Evolutionary conservation across 2,888 invertebrate genomes (phyloP).

Genomic region (Scaptomyza reducta): DNA sequence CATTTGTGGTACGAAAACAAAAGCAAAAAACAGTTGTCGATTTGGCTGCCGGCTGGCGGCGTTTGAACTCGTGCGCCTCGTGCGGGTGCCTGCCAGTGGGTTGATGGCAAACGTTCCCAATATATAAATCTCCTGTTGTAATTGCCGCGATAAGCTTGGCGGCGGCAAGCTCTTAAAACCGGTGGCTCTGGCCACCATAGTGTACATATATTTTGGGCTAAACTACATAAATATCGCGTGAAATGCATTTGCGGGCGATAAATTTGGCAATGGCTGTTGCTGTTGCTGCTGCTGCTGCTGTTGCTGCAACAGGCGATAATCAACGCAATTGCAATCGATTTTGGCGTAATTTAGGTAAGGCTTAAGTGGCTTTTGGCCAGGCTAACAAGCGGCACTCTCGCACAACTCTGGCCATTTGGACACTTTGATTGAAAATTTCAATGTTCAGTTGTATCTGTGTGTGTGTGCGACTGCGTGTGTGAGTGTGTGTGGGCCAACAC

Average conservation of each 20-base stretch:
- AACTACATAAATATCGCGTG: conserved; percentile 79
- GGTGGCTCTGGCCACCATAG: conserved; percentile 59
- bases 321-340: conserved; percentile 80
- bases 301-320: conserved; percentile 69
- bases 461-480: conserved; percentile 8
- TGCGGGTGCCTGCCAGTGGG: conserved; percentile 58
- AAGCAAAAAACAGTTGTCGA: conserved; percentile 68
- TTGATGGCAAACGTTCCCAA: conserved; percentile 31
- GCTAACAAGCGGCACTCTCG: conserved; percentile 61
- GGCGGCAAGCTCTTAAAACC: conserved; percentile 69
- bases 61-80: conserved; percentile 73
- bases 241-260: conserved; percentile 77
- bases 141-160: conserved; percentile 71
- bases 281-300: conserved; percentile 9
- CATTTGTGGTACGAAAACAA: conserved; percentile 74
- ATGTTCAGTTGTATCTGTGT: conserved; percentile 1
- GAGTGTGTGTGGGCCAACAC: conserved; percentile 55
- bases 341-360: conserved; percentile 77
- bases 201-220: conserved; percentile 52
- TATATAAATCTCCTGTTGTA: conserved; percentile 77
- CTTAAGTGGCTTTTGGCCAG: conserved; percentile 63
- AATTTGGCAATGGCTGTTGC: conserved; percentile 67
- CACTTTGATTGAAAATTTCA: conserved; percentile 59
- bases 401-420: conserved; percentile 30
- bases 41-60: conserved; percentile 71